Evolutionary conservation across 2,113 vertebrate species (phyloP).

Genomic region (Nesogale talazaci): DNA sequence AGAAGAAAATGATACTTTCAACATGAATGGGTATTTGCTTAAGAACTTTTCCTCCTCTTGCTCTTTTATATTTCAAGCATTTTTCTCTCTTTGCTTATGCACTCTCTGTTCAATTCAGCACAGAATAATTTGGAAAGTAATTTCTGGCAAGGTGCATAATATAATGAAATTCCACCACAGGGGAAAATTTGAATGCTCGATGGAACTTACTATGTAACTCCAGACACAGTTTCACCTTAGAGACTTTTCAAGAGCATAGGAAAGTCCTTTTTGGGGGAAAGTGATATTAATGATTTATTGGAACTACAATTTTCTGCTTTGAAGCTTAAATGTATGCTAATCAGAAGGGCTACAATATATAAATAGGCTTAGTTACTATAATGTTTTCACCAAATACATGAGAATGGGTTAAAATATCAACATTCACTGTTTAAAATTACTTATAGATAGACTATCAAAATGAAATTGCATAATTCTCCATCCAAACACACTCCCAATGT

Average conservation of each 20-base stretch:
- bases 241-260: slow-evolving; percentile 44
- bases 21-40: neutral
- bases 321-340: slow-evolving; percentile 37
- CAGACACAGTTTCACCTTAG: slow-evolving; percentile 44
- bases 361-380: neutral
- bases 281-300: neutral
- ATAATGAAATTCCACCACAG: slow-evolving; percentile 63
- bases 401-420: neutral
- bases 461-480: neutral
- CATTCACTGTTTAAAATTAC: slow-evolving; percentile 13
- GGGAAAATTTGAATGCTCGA: slow-evolving; percentile 48
- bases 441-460: neutral
- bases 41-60: neutral
- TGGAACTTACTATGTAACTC: slow-evolving; percentile 7
- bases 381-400: neutral
- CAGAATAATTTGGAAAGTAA: slow-evolving; percentile 67
- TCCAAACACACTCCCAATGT: neutral
- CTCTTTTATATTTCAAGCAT: slow-evolving; percentile 46
- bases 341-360: neutral
- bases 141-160: slow-evolving; percentile 47
- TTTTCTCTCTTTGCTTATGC: slow-evolving; percentile 39
- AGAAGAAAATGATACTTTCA: slow-evolving; percentile 34
- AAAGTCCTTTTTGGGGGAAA: neutral
- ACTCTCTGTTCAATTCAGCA: slow-evolving; percentile 46
- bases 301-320: slow-evolving; percentile 26